Evolutionary conservation across 1,140 invertebrate genomes (phyloP).

Genomic region (Polyergus mexicanus): DNA sequence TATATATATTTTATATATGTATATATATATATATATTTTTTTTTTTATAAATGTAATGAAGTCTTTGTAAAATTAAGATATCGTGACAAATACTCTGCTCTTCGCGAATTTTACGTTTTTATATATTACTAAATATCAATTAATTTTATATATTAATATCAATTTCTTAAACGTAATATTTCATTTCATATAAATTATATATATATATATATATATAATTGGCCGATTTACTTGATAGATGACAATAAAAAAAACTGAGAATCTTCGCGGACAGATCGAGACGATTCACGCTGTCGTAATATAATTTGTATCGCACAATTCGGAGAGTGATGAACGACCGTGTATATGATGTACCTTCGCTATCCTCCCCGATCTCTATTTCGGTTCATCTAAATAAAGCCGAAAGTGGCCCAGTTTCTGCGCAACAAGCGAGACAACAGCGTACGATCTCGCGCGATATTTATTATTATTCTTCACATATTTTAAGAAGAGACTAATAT

Average conservation of each 20-base stretch:
- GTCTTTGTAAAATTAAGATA: background rate
- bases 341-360: conserved; percentile 66
- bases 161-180: background rate
- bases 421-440: conserved; percentile 65
- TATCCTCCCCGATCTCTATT: conserved; percentile 74
- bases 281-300: conserved; percentile 44
- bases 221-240: background rate
- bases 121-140: background rate
- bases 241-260: conserved; percentile 15
- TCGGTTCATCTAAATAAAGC: conserved; percentile 81
- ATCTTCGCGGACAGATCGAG: conserved; percentile 26
- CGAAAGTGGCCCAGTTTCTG: conserved; percentile 77
- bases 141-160: conserved; percentile 6
- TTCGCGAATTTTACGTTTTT: background rate
- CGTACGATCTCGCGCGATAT: conserved; percentile 38
- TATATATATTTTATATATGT: too few species aligned
- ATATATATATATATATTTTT: too few species aligned
- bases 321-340: conserved; percentile 64
- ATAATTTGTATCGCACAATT: conserved; percentile 70
- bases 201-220: background rate
- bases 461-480: conserved; percentile 69
- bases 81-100: background rate
- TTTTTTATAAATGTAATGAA: too few species aligned
- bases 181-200: conserved; percentile 3
- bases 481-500: conserved; percentile 41